Base-by-base conservation (phyloP, 2,888 invertebrate species). In the Helobdella robusta region DNA sequence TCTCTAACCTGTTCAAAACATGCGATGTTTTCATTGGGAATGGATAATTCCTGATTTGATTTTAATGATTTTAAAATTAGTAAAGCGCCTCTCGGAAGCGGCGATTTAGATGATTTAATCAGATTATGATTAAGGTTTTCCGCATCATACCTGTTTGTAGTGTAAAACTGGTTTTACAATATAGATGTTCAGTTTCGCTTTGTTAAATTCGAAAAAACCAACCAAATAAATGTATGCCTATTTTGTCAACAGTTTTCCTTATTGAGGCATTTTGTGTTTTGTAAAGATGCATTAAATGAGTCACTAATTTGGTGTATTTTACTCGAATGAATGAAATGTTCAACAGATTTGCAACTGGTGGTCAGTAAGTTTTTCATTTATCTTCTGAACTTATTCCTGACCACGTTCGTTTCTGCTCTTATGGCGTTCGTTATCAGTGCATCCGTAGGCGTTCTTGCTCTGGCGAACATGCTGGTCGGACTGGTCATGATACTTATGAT, bases 301-400 rank as follows among this genome's bases (percentile, higher is more conserved):
- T 56, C 56, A 30, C 1, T 4, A 8, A 30, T n/a, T 15, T 40
- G n/a, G 44, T 15, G 11, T 40, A n/a, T 15, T n/a, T 40, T 15
- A 40, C 11, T 40, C 11, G n/a, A 15, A 52, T n/a, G 11, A 15
- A 52, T 52, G 11, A 15, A 35, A 35, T 35, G 23, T 30, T 50
- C 59, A 34, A n/a, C 59, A 71, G 71, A 69, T 34, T 52, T 71
- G n/a, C 56, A 59, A 28, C 23, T 40, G 25, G 62, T 52, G n/a
- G 69, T 50, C 5, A 76, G 69, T 23, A 71, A 75, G 59, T 79
- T 78, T 68, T 75, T 77, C 67, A 68, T 79, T 66, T 79, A 73
- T 69, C 58, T 73, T 48, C 67, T 79, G 58, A 71, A 68, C n/a
- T 68, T 79, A 58, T 73, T 76, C 62, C 56, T 75, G 25, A 76